Evolutionary conservation across 2,797 vertebrate genomes (phyloP), one percentile per base, ranked within the genome.

Genomic region (Microctenopoma lineatum): DNA sequence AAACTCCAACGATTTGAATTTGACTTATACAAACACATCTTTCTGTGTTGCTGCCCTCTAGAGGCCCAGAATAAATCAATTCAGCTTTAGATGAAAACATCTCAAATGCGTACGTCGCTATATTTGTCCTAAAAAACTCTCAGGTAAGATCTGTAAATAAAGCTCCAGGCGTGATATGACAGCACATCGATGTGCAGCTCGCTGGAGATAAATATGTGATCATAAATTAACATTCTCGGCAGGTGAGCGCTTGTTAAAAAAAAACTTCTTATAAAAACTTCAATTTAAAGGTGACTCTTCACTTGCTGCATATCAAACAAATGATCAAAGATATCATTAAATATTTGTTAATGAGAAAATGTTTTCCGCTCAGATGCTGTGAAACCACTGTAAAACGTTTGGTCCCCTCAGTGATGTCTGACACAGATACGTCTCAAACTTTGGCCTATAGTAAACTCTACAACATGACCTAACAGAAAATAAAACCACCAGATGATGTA

Each of bases 351-450:
- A 55, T 53, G 54, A 65, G 5, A 84, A 82, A 81, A 80, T 53
- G 36, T 56, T 65, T 51, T 46, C 81, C 76, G 75, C 77, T 80
- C 73, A 41, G 58, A 79, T 72, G 55, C 81, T 48, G 64, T 61
- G 73, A 77, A 84, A 72, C 34, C 50, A 67, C 56, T 70, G 70
- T 1, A 86, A 84, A 77, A 80, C 51, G 47, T 87, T 91, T 91
- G 86, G 89, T 90, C 88, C 84, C 80, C 82, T 81, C 61, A 7
- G 46, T 58, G 39, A 44, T 44, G 55, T 71, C 42, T 54, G 62
- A 46, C 70, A 66, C 48, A 57, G 68, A 64, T 48, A 51, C 41
- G 59, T 83, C 52, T 79, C 36, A 18, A 66, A 67, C 72, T 82
- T 80, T 84, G 77, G 82, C 79, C 73, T 39, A 70, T 56, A 32